Evolutionary conservation across 2,113 vertebrate species (phyloP).

Genomic region (Dunckerocampus dactyliophorus): DNA sequence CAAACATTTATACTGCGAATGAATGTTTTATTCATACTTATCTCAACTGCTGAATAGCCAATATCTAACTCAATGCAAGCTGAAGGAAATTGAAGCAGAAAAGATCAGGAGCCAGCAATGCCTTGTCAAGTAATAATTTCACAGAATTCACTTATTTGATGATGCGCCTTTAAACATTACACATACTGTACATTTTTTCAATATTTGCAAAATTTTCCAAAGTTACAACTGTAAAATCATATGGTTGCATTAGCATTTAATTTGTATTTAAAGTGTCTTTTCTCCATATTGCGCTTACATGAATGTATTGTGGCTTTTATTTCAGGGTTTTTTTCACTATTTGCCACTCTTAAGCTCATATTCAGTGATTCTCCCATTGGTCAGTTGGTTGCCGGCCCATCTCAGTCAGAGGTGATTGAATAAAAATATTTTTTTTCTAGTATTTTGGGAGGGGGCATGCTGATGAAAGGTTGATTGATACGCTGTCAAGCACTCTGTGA

Average conservation of each 20-base stretch:
- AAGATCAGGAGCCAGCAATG: too few relatives aligned
- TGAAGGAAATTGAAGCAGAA: not conserved
- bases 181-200: too few relatives aligned
- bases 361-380: slow-evolving; percentile 39
- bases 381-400: slow-evolving; percentile 61
- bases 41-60: not conserved
- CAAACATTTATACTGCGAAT: not conserved
- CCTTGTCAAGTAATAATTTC: not conserved
- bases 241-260: too few relatives aligned
- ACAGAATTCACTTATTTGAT: not conserved
- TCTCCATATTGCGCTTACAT: too few relatives aligned
- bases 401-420: slow-evolving; percentile 86
- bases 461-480: slow-evolving; percentile 99
- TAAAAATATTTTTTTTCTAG: slow-evolving; percentile 87
- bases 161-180: too few relatives aligned
- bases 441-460: slow-evolving; percentile 78
- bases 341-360: slow-evolving; percentile 14
- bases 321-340: slow-evolving; percentile 3
- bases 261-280: too few relatives aligned
- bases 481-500: slow-evolving; percentile 89
- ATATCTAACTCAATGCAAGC: not conserved
- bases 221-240: too few relatives aligned
- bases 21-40: not conserved
- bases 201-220: too few relatives aligned
- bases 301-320: not conserved